Evolutionary conservation across 2,797 vertebrate species (phyloP).

Genomic region (Enteromius fasciolatus): DNA sequence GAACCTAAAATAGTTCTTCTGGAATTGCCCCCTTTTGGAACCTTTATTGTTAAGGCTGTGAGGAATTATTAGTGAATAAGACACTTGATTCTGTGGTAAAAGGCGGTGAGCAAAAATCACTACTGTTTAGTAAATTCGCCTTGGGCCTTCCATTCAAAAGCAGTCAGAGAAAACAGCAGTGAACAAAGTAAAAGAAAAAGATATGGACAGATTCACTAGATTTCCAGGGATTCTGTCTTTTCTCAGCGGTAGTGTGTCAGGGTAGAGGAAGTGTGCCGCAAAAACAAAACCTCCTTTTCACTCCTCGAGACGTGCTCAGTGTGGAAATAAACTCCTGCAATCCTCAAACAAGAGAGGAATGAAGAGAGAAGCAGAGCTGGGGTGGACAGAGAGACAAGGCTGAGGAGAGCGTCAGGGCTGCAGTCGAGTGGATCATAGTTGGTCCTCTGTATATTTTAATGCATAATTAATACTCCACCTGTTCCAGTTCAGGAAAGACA

Average conservation of each 20-base stretch:
- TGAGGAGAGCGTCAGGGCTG: conserved; percentile 57
- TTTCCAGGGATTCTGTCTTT: conserved; percentile 64
- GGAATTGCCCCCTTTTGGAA: background rate
- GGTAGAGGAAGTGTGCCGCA: conserved; percentile 78
- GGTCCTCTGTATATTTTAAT: conserved; percentile 72
- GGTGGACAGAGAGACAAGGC: conserved; percentile 41
- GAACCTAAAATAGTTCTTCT: background rate
- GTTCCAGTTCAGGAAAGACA: conserved; percentile 65
- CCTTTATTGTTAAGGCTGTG: background rate
- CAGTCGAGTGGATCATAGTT: conserved; percentile 67
- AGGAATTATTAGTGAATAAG: background rate
- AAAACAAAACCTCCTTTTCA: conserved; percentile 81
- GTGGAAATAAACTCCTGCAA: conserved; percentile 79
- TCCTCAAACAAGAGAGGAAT: conserved; percentile 53
- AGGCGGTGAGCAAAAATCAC: background rate
- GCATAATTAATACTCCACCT: conserved; percentile 78
- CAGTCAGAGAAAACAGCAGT: conserved; percentile 26
- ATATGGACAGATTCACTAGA: conserved; percentile 67
- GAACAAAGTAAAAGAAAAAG: conserved; percentile 25
- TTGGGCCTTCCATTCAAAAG: background rate
- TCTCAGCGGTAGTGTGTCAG: conserved; percentile 65
- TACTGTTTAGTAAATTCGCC: background rate
- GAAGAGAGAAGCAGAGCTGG: conserved; percentile 24
- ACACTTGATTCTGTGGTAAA: background rate
- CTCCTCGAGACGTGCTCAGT: conserved; percentile 74